phyloP scores from a whole-genome alignment of 1,140 invertebrate genomes.

The Lucilia sericata region DNA sequence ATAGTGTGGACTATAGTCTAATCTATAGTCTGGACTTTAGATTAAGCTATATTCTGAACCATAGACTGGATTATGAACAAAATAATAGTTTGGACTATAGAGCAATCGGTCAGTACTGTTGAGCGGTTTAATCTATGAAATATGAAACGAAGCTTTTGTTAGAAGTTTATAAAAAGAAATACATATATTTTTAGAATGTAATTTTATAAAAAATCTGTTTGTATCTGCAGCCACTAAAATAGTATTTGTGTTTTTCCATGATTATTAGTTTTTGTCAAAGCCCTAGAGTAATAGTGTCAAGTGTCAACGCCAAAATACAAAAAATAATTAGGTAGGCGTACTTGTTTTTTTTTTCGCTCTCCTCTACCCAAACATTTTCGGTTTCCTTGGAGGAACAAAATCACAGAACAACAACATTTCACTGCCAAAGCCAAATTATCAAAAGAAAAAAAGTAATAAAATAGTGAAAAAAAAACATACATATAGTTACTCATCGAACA shows the following conservation, averaged over 20 bases:
- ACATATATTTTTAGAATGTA: too few species aligned
- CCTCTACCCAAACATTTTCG: neutral
- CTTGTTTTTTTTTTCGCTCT: neutral
- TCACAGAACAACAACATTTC: neutral
- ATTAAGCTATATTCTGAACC: too few species aligned
- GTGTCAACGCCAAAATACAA: slow-evolving; percentile 1
- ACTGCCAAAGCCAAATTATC: neutral
- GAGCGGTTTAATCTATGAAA: too few species aligned
- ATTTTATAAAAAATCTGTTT: neutral
- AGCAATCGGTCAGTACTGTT: too few species aligned
- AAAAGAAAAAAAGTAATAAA: neutral
- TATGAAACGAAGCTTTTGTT: too few species aligned
- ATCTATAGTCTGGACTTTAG: too few species aligned
- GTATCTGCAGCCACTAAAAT: neutral
- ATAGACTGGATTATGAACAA: too few species aligned
- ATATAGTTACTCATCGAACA: neutral
- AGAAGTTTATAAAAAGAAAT: too few species aligned
- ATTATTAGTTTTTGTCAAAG: neutral
- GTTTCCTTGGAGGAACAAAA: neutral
- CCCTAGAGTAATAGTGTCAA: slow-evolving; percentile 1
- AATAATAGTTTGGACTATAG: too few species aligned
- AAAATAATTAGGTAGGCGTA: slow-evolving; percentile 20
- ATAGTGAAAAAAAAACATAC: neutral
- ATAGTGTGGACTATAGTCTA: too few species aligned
- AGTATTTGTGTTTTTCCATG: neutral